Evolutionary conservation across 2,888 invertebrate species (phyloP).

Genomic region (Serrognathus titanus): DNA sequence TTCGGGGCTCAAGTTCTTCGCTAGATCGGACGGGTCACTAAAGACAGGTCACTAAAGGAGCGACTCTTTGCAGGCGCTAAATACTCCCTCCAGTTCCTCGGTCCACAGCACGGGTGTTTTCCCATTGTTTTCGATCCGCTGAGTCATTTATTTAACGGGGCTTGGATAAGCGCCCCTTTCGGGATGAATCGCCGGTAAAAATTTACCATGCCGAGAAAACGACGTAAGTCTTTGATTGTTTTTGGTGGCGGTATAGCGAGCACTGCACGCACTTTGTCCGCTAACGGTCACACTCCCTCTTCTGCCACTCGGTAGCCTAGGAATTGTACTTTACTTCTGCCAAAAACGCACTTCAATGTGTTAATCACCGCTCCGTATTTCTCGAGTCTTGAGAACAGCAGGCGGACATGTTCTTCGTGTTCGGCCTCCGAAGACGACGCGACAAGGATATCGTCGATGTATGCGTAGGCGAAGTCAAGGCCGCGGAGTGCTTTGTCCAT

Average conservation of each 20-base stretch:
- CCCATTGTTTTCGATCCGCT: slow-evolving; percentile 13
- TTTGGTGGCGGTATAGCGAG: not conserved
- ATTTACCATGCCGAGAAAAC: slow-evolving; percentile 33
- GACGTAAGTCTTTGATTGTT: slow-evolving; percentile 32
- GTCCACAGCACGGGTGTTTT: not conserved
- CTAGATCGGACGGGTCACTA: not conserved
- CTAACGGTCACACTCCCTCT: not conserved
- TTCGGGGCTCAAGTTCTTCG: slow-evolving; percentile 18
- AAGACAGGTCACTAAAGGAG: not conserved
- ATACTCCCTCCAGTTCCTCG: not conserved
- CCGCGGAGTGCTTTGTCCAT: slow-evolving; percentile 36
- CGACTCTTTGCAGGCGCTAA: not conserved
- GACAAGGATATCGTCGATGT: slow-evolving; percentile 21
- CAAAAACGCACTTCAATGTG: not conserved
- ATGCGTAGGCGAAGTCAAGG: slow-evolving; percentile 35
- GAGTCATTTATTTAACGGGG: slow-evolving; percentile 32
- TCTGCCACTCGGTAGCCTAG: not conserved
- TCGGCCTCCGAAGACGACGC: no score
- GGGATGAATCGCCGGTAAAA: slow-evolving; percentile 19
- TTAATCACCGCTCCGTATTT: not conserved
- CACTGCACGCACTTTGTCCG: not conserved
- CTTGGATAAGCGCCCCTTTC: slow-evolving; percentile 35
- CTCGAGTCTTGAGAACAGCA: not conserved
- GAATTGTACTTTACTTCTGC: not conserved
- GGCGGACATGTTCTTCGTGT: not conserved